phyloP scores from a whole-genome alignment of 1,140 invertebrate species.

The Triops longicaudatus region DNA sequence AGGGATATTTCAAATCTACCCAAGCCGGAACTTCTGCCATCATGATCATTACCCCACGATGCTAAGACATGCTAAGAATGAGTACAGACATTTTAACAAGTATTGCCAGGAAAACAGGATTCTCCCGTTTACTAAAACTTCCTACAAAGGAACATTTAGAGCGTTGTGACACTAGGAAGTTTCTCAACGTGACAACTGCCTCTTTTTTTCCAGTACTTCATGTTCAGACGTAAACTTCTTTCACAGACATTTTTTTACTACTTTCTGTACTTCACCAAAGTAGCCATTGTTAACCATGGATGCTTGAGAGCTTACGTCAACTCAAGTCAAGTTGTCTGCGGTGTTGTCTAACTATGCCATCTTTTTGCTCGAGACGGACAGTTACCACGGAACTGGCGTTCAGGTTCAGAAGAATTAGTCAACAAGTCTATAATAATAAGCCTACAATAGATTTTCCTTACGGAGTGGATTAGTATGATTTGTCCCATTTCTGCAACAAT shows the following conservation, averaged over 20 bases:
- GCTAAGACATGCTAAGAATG: not conserved
- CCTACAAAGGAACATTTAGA: constrained; percentile 9
- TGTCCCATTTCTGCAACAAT: constrained; percentile 1
- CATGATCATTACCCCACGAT: not conserved
- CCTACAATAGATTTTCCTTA: too few relatives aligned
- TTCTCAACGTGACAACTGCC: too few relatives aligned
- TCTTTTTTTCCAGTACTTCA: too few relatives aligned
- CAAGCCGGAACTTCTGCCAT: not conserved
- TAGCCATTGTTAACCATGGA: not conserved
- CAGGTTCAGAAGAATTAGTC: not conserved
- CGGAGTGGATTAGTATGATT: too few relatives aligned
- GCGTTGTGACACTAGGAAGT: too few relatives aligned
- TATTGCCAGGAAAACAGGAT: constrained; percentile 15
- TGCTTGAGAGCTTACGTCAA: constrained; percentile 5
- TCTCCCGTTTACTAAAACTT: not conserved
- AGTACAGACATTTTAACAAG: not conserved
- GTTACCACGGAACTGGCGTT: not conserved
- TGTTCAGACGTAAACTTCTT: not conserved
- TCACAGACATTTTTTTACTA: not conserved
- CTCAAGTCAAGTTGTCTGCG: not conserved
- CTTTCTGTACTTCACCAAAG: too few relatives aligned
- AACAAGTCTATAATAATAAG: too few relatives aligned
- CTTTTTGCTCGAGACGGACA: not conserved
- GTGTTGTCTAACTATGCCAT: not conserved
- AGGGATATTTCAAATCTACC: not conserved